Conservation (phyloP, 1,140 invertebrate genomes). For the Eulimnadia texana region DNA sequence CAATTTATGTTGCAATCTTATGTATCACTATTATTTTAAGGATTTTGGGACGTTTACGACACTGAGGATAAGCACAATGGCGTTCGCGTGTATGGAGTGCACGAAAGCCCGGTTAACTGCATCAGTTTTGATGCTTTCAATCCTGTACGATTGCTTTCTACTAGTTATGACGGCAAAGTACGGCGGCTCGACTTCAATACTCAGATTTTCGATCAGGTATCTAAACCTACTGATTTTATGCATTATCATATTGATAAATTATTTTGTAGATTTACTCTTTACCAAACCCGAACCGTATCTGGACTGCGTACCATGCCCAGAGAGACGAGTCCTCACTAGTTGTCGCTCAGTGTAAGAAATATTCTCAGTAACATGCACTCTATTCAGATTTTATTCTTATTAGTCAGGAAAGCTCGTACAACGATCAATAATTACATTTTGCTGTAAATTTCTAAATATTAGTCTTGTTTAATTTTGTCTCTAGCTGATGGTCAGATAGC, state of each 20-base stretch:
- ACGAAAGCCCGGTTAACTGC: constrained; percentile 20
- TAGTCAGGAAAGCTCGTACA: no score
- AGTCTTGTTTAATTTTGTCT: not conserved
- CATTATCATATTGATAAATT: not conserved
- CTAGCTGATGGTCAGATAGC: constrained; percentile 10
- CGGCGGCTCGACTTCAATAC: constrained; percentile 19
- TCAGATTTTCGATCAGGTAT: constrained; percentile 19
- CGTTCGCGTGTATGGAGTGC: constrained; percentile 15
- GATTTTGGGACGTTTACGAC: constrained; percentile 17
- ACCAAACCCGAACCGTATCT: not conserved
- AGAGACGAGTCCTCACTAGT: not conserved
- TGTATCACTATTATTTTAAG: not conserved
- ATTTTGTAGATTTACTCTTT: not conserved
- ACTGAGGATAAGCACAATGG: constrained; percentile 11
- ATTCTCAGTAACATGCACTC: no score
- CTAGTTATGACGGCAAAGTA: constrained; percentile 21
- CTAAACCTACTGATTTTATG: no score
- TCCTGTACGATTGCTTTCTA: constrained; percentile 19
- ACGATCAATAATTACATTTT: no score
- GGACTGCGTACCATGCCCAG: constrained; percentile 14
- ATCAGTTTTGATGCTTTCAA: constrained; percentile 18
- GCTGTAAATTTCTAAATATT: not conserved
- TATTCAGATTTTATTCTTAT: no score
- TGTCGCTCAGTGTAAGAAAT: constrained; percentile 6
- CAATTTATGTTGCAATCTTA: not conserved